phyloP scores from a whole-genome alignment of 2,797 vertebrate genomes.

The Varecia variegata region DNA sequence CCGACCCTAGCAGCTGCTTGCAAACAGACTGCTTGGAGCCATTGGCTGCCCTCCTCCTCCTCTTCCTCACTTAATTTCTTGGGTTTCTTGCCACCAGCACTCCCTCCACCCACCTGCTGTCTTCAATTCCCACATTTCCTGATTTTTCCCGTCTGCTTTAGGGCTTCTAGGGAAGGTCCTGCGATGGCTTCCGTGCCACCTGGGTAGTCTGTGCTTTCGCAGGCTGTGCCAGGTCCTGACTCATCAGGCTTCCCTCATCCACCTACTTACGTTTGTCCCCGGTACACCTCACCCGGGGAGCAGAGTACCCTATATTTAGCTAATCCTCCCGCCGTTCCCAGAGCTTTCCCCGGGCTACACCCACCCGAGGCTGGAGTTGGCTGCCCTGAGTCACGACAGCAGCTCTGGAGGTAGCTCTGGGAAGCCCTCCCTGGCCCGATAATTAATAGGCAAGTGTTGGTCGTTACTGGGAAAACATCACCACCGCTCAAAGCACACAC shows the following conservation, averaged over 20 bases:
- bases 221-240: not conserved
- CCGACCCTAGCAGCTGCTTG: not conserved
- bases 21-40: not conserved
- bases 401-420: not conserved
- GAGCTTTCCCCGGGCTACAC: too few relatives aligned
- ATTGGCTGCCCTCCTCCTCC: not conserved
- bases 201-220: accelerated
- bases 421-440: not conserved
- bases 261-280: accelerated
- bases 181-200: not conserved
- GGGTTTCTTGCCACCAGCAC: too few relatives aligned
- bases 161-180: not conserved
- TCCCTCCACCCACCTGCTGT: not conserved
- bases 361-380: accelerated
- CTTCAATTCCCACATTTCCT: not conserved
- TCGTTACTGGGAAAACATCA: too few relatives aligned
- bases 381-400: not conserved
- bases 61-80: not conserved
- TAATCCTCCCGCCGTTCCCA: not conserved
- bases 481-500: not conserved
- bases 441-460: not conserved
- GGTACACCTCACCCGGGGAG: not conserved
- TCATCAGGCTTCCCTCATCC: not conserved
- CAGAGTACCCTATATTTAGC: not conserved
- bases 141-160: not conserved